Evolutionary conservation across 2,888 invertebrate genomes (phyloP).

Genomic region (Cephus runcator): DNA sequence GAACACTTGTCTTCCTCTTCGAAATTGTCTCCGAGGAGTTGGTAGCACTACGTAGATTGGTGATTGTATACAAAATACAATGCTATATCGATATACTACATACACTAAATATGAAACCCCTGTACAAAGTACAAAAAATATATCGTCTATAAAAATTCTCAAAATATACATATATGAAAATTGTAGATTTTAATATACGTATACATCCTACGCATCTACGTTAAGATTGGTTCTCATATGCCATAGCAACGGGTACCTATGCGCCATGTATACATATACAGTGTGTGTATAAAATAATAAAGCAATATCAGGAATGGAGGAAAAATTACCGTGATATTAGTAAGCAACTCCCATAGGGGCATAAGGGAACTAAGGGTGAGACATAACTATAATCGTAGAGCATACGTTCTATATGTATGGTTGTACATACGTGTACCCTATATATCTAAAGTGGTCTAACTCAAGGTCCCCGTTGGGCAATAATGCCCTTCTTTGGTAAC

Average conservation of each 20-base stretch:
- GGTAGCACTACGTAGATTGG: conserved; percentile 28
- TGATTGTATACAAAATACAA: background rate
- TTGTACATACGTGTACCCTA: conserved; percentile 1
- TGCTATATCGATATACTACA: background rate
- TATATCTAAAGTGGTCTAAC: conserved; percentile 39
- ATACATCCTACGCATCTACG: no score
- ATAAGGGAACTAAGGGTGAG: background rate
- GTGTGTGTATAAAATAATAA: conserved; percentile 41
- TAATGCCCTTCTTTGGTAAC: conserved; percentile 59
- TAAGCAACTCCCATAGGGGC: conserved; percentile 11
- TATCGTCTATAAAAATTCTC: background rate
- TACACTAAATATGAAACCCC: background rate
- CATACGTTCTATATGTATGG: no score
- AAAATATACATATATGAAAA: conserved; percentile 16
- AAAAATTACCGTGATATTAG: conserved; percentile 51
- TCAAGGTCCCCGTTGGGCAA: conserved; percentile 61
- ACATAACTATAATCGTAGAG: conserved; percentile 10
- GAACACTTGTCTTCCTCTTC: conserved; percentile 26
- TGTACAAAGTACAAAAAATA: no score
- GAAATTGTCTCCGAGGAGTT: conserved; percentile 28
- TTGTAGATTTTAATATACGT: no score
- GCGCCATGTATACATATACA: no score
- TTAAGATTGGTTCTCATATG: no score
- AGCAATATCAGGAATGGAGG: conserved; percentile 50
- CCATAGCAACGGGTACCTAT: no score